Base-by-base conservation (phyloP, 2,888 invertebrate genomes). In the Antitype chi region DNA sequence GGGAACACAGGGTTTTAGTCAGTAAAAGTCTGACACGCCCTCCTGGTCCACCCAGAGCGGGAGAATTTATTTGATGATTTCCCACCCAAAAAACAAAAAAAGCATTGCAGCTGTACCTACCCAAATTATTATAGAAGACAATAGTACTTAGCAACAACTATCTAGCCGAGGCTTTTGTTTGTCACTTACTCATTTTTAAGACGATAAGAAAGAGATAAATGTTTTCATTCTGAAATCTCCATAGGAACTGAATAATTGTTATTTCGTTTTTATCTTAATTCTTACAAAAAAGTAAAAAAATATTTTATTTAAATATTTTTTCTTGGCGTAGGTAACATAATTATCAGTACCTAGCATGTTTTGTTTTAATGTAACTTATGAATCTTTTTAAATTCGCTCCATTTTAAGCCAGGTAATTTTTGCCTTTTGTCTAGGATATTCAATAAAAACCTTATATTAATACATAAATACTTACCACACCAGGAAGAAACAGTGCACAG, bases 181-280 rank as follows among this genome's bases (percentile, higher is more conserved):
- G 49, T 60, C 23, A 49, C 17, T 66, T 59, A 59, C 25, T 49
- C 28, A 60, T 69, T 69, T 28, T 63, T 43, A 28, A 28, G 2
- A 66, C 7, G 76, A 82, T 76, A 82, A 80, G 38, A 43, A 76
- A 25, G 13, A 47, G 77, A 82, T 80, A 76, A 82, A 60, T 38
- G 2, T 53, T 68, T 55, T 59, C 13, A 69, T 49, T 55, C 25
- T 69, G 38, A 38, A 66, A 49, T 80, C 53, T 38, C 59, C 38
- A 38, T 64, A 53, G 53, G 13, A 55, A 66, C 59, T 38, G 7
- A 53, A 82, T 57, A 55, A 4, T 28, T 64, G 23, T 43, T 57
- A 52, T 52, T 43, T 38, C 15, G 17, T 59, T 28, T 7, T 66
- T 81, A 73, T 72, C 64, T 53, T 32, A 17, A 23, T 49, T 52